Conservation (phyloP, 2,797 vertebrate species). For the Acanthiza pusilla region DNA sequence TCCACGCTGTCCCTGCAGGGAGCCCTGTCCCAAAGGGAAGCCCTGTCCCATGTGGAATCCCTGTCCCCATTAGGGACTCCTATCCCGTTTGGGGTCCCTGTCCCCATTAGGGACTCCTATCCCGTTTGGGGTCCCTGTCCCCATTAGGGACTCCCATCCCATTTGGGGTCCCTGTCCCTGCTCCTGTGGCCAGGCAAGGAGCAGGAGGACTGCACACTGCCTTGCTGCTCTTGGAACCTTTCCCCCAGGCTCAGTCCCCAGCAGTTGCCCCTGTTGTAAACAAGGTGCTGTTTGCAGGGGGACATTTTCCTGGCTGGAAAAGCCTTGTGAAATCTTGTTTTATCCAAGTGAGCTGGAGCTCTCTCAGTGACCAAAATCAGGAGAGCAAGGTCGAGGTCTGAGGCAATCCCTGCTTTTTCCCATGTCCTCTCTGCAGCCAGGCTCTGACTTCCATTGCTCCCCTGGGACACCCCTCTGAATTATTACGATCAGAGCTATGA, state of each 20-base stretch:
- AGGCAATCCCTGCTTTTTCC: background rate
- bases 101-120: background rate
- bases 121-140: background rate
- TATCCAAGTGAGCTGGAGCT: background rate
- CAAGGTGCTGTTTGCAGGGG: background rate
- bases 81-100: too few relatives aligned
- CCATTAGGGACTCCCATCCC: background rate
- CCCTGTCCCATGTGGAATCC: background rate
- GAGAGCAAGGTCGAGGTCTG: background rate
- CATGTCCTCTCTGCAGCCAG: constrained; percentile 3
- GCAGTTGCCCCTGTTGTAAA: background rate
- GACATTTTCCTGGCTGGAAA: background rate
- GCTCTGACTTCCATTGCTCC: background rate
- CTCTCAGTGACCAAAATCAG: background rate
- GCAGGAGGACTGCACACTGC: background rate
- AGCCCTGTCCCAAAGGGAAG: background rate
- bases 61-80: too few relatives aligned
- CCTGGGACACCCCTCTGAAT: background rate
- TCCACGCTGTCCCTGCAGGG: background rate
- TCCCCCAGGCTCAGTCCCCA: background rate
- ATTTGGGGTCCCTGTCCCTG: accelerated
- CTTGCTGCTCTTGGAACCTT: background rate
- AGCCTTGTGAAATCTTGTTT: accelerated
- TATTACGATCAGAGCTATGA: background rate
- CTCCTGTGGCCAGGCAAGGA: background rate